phyloP scores from a whole-genome alignment of 2,888 invertebrate species.

The Ephialtes manifestator region DNA sequence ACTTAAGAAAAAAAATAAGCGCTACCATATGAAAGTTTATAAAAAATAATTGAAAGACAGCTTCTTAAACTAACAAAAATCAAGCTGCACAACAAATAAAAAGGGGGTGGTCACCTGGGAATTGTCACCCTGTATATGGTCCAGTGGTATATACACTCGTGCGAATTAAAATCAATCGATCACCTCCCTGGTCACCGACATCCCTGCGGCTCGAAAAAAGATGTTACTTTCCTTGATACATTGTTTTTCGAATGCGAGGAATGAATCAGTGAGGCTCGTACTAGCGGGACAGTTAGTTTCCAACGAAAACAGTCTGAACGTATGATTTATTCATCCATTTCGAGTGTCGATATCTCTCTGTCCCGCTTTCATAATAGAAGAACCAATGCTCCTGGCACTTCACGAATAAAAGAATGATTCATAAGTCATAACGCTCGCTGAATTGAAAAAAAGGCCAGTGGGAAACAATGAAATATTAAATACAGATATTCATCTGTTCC shows the following conservation, averaged over 20 bases:
- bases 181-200: conserved; percentile 17
- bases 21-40: no score
- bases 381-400: neutral
- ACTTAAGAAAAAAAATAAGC: no score
- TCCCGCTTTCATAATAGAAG: conserved; percentile 14
- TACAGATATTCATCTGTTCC: neutral
- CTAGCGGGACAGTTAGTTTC: neutral
- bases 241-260: conserved; percentile 31
- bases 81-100: no score
- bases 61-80: no score
- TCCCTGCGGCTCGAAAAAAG: conserved; percentile 6
- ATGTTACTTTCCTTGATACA: conserved; percentile 8
- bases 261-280: conserved; percentile 12
- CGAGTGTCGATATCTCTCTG: conserved; percentile 23
- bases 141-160: neutral
- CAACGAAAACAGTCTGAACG: conserved; percentile 4
- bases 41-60: no score
- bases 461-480: neutral
- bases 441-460: conserved; percentile 3
- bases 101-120: no score
- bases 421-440: conserved; percentile 20
- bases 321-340: conserved; percentile 40
- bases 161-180: conserved; percentile 44
- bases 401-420: conserved; percentile 19
- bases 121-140: no score